Conservation (phyloP, 2,888 invertebrate genomes). For the Xestia xanthographa region DNA sequence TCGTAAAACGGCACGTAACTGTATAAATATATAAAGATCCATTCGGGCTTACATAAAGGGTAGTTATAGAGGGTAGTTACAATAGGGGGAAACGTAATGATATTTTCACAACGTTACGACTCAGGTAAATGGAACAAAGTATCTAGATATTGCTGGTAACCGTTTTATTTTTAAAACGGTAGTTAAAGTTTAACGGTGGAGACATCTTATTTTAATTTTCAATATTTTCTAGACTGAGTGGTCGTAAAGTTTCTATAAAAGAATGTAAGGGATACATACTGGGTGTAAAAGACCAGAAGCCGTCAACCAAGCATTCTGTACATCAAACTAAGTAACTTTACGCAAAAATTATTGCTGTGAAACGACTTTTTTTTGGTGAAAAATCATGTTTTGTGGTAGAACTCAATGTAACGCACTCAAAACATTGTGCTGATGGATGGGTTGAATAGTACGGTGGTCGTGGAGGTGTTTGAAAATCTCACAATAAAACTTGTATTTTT, state of each 20-base stretch:
- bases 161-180: constrained; percentile 35
- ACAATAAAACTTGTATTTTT: too few species aligned
- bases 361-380: too few species aligned
- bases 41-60: constrained; percentile 35
- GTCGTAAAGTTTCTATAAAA: neutral
- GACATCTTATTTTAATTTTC: constrained; percentile 21
- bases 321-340: too few species aligned
- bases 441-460: too few species aligned
- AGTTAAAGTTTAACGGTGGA: constrained; percentile 37
- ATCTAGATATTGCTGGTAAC: constrained; percentile 35
- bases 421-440: too few species aligned
- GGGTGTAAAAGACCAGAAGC: too few species aligned
- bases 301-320: too few species aligned
- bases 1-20: constrained; percentile 53
- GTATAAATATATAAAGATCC: constrained; percentile 56
- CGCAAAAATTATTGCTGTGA: too few species aligned
- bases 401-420: too few species aligned
- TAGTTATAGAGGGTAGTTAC: constrained; percentile 47
- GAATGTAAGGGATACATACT: neutral
- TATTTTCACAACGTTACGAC: constrained; percentile 45
- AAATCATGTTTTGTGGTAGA: too few species aligned
- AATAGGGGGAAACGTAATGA: constrained; percentile 37
- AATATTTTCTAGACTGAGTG: neutral
- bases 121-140: constrained; percentile 26
- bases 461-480: too few species aligned